Evolutionary conservation across 2,797 vertebrate species (phyloP).

Genomic region (Epinephelus malabaricus): DNA sequence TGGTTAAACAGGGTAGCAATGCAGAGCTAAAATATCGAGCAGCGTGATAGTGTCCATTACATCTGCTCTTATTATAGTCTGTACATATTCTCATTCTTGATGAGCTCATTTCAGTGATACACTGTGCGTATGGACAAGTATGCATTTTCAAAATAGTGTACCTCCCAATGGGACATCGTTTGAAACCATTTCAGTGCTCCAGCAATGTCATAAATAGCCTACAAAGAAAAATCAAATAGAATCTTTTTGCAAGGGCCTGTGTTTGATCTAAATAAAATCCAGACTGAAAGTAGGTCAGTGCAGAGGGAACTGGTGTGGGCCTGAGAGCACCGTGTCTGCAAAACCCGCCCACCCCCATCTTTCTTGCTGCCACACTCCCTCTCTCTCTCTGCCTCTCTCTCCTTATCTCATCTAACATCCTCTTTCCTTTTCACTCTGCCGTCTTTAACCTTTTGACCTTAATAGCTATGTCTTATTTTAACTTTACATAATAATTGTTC

Average conservation of each 20-base stretch:
- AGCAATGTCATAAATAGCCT: constrained; percentile 80
- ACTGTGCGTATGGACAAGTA: constrained; percentile 13
- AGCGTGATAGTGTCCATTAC: constrained; percentile 24
- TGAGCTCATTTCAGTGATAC: constrained; percentile 43
- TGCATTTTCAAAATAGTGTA: constrained; percentile 60
- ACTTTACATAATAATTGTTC: constrained; percentile 32
- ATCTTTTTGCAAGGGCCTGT: constrained; percentile 73
- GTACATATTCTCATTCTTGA: constrained; percentile 16
- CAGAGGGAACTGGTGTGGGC: constrained; percentile 84
- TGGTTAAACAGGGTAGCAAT: constrained; percentile 22
- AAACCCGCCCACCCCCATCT: constrained; percentile 72
- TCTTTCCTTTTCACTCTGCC: constrained; percentile 38
- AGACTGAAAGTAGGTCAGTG: constrained; percentile 86
- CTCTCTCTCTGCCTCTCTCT: constrained; percentile 5
- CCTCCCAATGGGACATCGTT: constrained; percentile 66
- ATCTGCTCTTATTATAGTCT: constrained; percentile 19
- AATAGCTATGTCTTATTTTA: constrained; percentile 26
- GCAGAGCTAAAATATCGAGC: constrained; percentile 5
- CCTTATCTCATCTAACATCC: constrained; percentile 53
- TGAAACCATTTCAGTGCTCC: constrained; percentile 72
- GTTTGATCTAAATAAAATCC: constrained; percentile 87
- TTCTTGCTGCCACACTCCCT: constrained; percentile 45
- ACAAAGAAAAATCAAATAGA: constrained; percentile 80
- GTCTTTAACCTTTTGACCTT: constrained; percentile 73
- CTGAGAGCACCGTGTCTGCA: constrained; percentile 81